These are phyloP conservation scores for Hanleya hanleyi DNA, from an alignment of 2,888 invertebrate genomes.

Conservation along the genomic window DNA sequence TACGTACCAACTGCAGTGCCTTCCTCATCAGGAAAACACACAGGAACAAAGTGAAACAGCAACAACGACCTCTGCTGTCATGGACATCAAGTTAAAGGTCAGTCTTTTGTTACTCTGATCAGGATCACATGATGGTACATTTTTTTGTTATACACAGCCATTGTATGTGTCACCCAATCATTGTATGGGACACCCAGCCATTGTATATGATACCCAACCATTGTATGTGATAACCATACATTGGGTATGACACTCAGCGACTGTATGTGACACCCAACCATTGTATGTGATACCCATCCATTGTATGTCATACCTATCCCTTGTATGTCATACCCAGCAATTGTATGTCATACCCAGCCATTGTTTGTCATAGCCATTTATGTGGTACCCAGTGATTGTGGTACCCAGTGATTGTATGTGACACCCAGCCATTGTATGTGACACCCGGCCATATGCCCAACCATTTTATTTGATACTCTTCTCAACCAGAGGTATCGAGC, in stretches of 20 bases:
- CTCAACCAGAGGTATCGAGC: no score
- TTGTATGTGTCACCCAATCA: no score
- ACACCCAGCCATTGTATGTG: not conserved
- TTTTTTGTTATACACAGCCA: no score
- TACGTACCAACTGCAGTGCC: constrained; percentile 55
- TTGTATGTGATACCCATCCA: no score
- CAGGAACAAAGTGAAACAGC: not conserved
- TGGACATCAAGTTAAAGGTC: constrained; percentile 50
- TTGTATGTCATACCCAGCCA: no score
- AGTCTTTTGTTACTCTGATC: not conserved
- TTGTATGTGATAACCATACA: not conserved
- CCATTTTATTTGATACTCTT: no score
- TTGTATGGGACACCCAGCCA: no score
- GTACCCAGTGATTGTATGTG: not conserved
- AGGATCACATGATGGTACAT: not conserved
- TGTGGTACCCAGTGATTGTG: no score
- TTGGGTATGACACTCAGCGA: not conserved
- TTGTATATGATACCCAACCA: not conserved
- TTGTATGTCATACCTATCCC: no score
- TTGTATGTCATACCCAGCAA: no score
- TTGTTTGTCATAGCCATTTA: no score
- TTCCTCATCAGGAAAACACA: constrained; percentile 21
- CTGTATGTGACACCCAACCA: no score
- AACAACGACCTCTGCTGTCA: constrained; percentile 18
- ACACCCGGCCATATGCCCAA: not conserved